A percentile compares a stretch with the other conserved stretches of the same genome.
Conservation (phyloP, 2,888 invertebrate genomes). For the Acleris holmiana region DNA sequence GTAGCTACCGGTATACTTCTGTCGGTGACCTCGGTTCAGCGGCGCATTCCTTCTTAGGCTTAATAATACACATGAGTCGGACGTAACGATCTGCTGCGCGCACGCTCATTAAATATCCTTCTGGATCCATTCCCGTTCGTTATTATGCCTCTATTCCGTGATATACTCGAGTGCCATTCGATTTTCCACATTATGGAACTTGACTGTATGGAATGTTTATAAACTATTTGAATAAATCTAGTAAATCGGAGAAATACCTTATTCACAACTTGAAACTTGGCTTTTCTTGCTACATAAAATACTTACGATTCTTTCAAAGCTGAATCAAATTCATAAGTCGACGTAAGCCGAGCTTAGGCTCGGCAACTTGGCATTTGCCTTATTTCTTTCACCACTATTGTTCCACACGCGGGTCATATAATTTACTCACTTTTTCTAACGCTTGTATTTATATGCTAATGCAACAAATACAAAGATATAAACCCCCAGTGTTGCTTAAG, state of each 20-base stretch:
- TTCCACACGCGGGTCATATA: neutral
- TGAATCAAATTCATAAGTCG: slow-evolving; percentile 14
- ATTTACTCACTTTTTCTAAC: slow-evolving; percentile 12
- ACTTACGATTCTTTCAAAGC: slow-evolving; percentile 9
- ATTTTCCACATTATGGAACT: slow-evolving; percentile 35
- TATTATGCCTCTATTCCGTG: slow-evolving; percentile 53
- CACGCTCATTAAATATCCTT: slow-evolving; percentile 73
- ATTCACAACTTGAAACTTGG: neutral
- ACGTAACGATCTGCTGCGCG: slow-evolving; percentile 70
- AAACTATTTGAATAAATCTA: neutral
- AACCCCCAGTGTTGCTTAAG: slow-evolving; percentile 20
- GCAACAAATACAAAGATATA: slow-evolving; percentile 11
- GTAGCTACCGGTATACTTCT: slow-evolving; percentile 68
- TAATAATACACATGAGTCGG: slow-evolving; percentile 79
- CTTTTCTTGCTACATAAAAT: neutral
- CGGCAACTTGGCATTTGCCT: slow-evolving; percentile 4
- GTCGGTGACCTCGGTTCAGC: slow-evolving; percentile 71
- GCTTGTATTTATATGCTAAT: slow-evolving; percentile 16
- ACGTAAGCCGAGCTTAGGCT: slow-evolving; percentile 3
- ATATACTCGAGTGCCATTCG: slow-evolving; percentile 41
- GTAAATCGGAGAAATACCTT: neutral
- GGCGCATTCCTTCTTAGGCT: slow-evolving; percentile 78
- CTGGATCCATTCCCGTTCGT: slow-evolving; percentile 59
- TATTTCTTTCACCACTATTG: slow-evolving; percentile 32
- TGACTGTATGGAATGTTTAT: neutral